Evolutionary conservation across 2,797 vertebrate genomes (phyloP).

Genomic region (Pseudochirops corinnae): DNA sequence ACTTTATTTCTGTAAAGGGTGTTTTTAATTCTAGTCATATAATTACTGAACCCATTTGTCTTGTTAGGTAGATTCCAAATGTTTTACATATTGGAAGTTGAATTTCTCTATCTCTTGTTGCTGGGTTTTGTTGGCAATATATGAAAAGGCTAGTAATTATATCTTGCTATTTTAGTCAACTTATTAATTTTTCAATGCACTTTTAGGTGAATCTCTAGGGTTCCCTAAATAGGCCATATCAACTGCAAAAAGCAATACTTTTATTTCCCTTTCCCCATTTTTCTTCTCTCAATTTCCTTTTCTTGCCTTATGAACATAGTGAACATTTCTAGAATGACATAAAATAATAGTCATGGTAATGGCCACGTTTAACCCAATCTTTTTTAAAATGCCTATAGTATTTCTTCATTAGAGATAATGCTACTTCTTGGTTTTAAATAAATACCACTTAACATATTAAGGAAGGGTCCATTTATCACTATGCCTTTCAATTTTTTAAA

Average conservation of each 20-base stretch:
- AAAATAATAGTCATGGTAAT: background rate
- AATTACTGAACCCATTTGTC: background rate
- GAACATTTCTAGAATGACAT: background rate
- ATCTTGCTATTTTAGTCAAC: background rate
- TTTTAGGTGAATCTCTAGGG: background rate
- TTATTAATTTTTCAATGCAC: background rate
- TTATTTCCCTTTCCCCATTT: background rate
- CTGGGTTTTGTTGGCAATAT: background rate
- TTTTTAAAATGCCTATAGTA: background rate
- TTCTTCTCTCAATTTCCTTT: background rate
- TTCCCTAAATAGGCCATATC: background rate
- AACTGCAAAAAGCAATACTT: background rate
- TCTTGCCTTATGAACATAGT: background rate
- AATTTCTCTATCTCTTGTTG: background rate
- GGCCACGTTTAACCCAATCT: background rate
- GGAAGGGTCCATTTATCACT: background rate
- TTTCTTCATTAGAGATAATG: background rate
- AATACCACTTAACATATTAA: background rate
- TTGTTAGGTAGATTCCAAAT: background rate
- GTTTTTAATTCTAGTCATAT: background rate
- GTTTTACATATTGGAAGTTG: background rate
- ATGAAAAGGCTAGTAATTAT: background rate
- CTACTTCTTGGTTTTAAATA: background rate
- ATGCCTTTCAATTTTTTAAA: background rate
- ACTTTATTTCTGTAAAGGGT: background rate